A percentile compares a stretch with the other conserved stretches of the same genome.
Evolutionary conservation across 2,113 vertebrate genomes (phyloP).

Genomic region (Xyrauchen texanus): DNA sequence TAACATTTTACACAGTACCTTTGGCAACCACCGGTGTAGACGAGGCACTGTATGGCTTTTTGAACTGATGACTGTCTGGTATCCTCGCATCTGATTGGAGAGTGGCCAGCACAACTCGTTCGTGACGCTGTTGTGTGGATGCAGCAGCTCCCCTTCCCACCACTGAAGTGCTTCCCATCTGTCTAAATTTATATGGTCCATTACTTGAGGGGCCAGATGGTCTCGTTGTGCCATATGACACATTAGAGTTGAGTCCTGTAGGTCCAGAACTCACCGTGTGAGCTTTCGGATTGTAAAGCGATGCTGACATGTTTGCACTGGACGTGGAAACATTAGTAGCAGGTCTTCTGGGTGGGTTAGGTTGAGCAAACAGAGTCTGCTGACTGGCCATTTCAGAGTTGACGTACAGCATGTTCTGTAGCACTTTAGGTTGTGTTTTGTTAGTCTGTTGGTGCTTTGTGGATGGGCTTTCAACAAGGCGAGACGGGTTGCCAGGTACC

Average conservation of each 20-base stretch:
- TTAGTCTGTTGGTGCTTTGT: background rate
- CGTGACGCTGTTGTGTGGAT: background rate
- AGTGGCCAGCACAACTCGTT: background rate
- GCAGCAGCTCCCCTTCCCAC: background rate
- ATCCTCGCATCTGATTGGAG: conserved; percentile 28
- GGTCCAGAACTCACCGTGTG: background rate
- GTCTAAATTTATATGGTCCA: conserved; percentile 69
- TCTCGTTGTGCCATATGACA: background rate
- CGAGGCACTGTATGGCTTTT: conserved; percentile 64
- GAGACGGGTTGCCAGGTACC: conserved; percentile 49
- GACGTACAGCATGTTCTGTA: background rate
- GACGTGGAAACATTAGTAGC: background rate
- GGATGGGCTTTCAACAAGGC: background rate
- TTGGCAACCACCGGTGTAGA: conserved; percentile 51
- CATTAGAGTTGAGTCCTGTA: background rate
- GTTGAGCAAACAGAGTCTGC: background rate
- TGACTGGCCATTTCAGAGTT: background rate
- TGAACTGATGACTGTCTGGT: conserved; percentile 17
- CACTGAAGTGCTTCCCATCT: conserved; percentile 54
- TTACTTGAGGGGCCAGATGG: conserved; percentile 6
- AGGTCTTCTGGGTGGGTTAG: background rate
- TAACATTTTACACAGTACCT: conserved; percentile 56
- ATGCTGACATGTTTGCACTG: background rate
- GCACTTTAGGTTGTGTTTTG: background rate
- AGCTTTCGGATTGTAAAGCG: background rate